These are phyloP conservation scores for Vanessa atalanta DNA, from an alignment of 1,140 invertebrate species.

Conservation along the genomic window DNA sequence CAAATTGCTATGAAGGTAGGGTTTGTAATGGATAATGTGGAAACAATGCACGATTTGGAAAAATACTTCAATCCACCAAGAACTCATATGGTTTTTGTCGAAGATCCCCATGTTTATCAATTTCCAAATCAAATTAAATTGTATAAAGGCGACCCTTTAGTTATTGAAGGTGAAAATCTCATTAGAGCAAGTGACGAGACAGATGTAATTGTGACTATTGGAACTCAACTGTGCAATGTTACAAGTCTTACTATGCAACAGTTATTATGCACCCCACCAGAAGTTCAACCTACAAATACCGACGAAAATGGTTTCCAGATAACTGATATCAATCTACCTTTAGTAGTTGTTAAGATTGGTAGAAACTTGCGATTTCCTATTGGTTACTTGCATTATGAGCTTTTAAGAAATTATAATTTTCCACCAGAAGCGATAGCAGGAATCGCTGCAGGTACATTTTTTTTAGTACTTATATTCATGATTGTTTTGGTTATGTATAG, in stretches of 20 bases:
- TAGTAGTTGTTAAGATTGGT: constrained; percentile 95
- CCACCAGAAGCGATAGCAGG: constrained; percentile 93
- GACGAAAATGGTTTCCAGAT: constrained; percentile 91
- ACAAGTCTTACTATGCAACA: constrained; percentile 94
- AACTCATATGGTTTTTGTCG: constrained; percentile 91
- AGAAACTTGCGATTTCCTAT: constrained; percentile 92
- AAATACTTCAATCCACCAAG: constrained; percentile 91
- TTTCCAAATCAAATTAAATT: constrained; percentile 93
- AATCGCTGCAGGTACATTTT: constrained; percentile 90
- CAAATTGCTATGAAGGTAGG: constrained; percentile 88
- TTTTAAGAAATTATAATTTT: constrained; percentile 91
- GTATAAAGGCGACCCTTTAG: constrained; percentile 96
- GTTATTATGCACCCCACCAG: constrained; percentile 94
- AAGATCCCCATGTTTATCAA: constrained; percentile 94
- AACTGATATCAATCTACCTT: constrained; percentile 86
- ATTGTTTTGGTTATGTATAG: constrained; percentile 93
- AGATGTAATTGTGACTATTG: constrained; percentile 96
- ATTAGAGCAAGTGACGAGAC: constrained; percentile 95
- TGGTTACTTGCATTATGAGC: constrained; percentile 93
- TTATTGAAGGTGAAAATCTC: constrained; percentile 96
- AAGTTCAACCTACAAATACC: constrained; percentile 90
- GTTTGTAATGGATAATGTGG: constrained; percentile 98
- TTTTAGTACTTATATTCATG: constrained; percentile 92
- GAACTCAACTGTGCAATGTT: constrained; percentile 93
- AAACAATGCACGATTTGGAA: constrained; percentile 92